Conservation (phyloP, 2,888 invertebrate genomes). For the Apamea epomidion region DNA sequence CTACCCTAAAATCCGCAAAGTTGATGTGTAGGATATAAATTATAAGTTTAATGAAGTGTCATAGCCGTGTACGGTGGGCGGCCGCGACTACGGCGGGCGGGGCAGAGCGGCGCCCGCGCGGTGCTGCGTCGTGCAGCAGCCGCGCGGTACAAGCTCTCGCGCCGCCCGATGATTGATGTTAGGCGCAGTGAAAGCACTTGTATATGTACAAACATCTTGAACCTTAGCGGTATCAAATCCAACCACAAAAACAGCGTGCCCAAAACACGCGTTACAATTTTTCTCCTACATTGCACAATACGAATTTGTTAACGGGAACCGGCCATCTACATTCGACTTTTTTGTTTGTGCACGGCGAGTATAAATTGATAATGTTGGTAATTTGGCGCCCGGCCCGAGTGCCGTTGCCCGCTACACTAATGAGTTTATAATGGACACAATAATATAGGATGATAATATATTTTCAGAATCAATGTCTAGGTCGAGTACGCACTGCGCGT, state of each 20-base stretch:
- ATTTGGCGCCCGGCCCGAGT: conserved; percentile 88
- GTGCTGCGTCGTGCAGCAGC: conserved; percentile 34
- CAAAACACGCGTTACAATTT: conserved; percentile 88
- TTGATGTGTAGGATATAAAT: conserved; percentile 68
- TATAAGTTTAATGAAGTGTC: conserved; percentile 73
- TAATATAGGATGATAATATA: conserved; percentile 88
- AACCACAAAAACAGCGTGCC: conserved; percentile 82
- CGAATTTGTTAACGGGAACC: conserved; percentile 90
- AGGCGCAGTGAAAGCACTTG: conserved; percentile 86
- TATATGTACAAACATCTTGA: conserved; percentile 79
- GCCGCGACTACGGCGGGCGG: not conserved
- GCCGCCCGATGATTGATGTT: conserved; percentile 80
- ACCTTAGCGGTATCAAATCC: conserved; percentile 86
- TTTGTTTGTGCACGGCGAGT: conserved; percentile 89
- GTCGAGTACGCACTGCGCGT: conserved; percentile 75
- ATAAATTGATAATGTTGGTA: conserved; percentile 90
- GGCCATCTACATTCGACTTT: conserved; percentile 88
- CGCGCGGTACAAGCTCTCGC: conserved; percentile 49
- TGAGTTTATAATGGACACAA: conserved; percentile 90
- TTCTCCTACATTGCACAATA: conserved; percentile 90
- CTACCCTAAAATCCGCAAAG: conserved; percentile 58
- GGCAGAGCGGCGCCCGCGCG: conserved; percentile 8
- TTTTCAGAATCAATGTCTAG: conserved; percentile 89
- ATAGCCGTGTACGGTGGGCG: conserved; percentile 45
- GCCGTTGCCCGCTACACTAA: conserved; percentile 90